Conservation (phyloP, 2,113 vertebrate genomes). For the Gobiocypris rarus region DNA sequence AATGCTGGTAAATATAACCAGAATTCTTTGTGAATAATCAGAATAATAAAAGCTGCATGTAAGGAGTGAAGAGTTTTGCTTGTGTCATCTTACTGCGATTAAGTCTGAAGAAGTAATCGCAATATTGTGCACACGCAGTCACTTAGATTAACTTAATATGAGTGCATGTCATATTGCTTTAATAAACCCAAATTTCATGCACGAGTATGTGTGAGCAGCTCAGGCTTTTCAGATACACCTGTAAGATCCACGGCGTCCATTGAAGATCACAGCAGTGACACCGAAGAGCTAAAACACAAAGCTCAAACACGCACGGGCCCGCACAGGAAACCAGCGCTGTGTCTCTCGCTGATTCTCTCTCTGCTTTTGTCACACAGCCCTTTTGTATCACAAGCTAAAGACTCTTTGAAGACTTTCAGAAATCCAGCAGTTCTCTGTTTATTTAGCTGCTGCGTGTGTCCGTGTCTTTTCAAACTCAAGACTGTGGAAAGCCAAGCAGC, state of each 20-base stretch:
- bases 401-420: constrained; percentile 72
- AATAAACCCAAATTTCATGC: background rate
- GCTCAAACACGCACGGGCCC: constrained; percentile 1
- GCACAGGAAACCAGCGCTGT: background rate
- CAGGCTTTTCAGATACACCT: background rate
- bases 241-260: background rate
- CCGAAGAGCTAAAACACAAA: background rate
- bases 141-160: background rate
- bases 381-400: constrained; percentile 45
- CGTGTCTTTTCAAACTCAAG: constrained; percentile 61
- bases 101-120: too few relatives aligned
- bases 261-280: constrained; percentile 1
- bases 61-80: too few relatives aligned
- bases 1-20: too few relatives aligned
- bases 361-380: constrained; percentile 61
- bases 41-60: too few relatives aligned
- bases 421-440: constrained; percentile 64
- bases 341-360: constrained; percentile 23
- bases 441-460: constrained; percentile 63
- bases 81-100: too few relatives aligned
- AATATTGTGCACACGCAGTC: too few relatives aligned
- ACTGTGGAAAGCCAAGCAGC: constrained; percentile 50
- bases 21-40: too few relatives aligned
- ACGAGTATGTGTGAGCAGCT: background rate
- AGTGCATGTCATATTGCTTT: background rate